These are phyloP conservation scores for Luscinia luscinia DNA, from an alignment of 2,797 vertebrate species.

Conservation along the genomic window DNA sequence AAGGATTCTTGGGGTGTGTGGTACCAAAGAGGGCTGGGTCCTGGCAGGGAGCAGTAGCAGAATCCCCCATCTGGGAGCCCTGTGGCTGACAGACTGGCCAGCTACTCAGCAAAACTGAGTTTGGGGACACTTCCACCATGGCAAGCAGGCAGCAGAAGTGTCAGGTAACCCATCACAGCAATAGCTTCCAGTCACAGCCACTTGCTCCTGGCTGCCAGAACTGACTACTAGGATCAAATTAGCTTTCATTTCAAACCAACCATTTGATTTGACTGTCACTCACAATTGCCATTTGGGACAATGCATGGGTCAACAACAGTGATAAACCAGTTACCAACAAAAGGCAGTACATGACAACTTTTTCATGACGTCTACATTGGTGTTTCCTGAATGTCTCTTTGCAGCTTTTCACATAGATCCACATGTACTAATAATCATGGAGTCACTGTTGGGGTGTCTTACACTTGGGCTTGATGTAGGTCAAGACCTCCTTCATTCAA, in stretches of 20 bases:
- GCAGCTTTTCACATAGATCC: not conserved
- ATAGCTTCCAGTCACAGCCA: not conserved
- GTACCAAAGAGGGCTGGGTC: not conserved
- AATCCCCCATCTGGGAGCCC: accelerated
- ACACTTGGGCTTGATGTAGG: accelerated
- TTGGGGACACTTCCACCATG: not conserved
- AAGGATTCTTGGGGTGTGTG: not conserved
- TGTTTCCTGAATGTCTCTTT: not conserved
- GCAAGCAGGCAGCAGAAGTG: not conserved
- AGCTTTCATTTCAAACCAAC: not conserved
- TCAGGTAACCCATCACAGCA: accelerated
- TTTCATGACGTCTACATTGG: not conserved
- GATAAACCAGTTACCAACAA: not conserved
- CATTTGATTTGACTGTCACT: not conserved
- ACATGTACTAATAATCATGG: accelerated
- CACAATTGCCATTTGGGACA: not conserved
- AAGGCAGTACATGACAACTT: not conserved
- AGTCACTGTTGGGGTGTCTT: not conserved
- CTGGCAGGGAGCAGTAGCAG: not conserved
- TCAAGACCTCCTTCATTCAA: not conserved
- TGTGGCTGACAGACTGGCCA: not conserved
- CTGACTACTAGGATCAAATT: not conserved
- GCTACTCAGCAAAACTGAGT: not conserved
- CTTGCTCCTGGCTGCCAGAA: not conserved
- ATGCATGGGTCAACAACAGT: not conserved